Base-by-base conservation (phyloP, 1,140 invertebrate genomes). In the Oppia nitens region DNA sequence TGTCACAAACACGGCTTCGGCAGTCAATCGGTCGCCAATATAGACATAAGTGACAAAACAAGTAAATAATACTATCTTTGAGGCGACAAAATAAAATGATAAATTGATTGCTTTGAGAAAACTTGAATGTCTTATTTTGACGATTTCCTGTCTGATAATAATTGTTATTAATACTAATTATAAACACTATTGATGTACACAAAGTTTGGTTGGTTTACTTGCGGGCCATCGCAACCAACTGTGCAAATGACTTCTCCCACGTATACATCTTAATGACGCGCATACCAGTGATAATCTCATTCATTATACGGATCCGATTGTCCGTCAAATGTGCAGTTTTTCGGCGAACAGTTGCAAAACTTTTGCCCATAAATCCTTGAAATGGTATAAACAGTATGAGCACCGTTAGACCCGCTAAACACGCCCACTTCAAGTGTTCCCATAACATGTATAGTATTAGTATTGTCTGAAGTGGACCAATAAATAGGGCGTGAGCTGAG, bases 211-310 rank as follows among this genome's bases (percentile, higher is more conserved):
- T 9, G n/a, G 27, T 29, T 60, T 53, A 60, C 17, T 76, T 72
- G 64, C 81, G 71, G 17, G 75, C 74, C 28, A 75, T 63, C 49
- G 77, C 73, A 1, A 83, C 74, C 45, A 85, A 74, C 53, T 76
- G 76, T 40, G 79, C 76, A 67, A 88, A 89, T 0, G 83, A 78
- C 64, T 79, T 79, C 68, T 89, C n/a, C n/a, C n/a, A n/a, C n/a
- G n/a, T n/a, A n/a, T n/a, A n/a, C n/a, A n/a, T n/a, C n/a, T n/a
- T n/a, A n/a, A n/a, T n/a, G n/a, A n/a, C n/a, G n/a, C n/a, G n/a
- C n/a, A n/a, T n/a, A n/a, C n/a, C n/a, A n/a, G 80, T 78, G 21
- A 94, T 81, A n/a, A 94, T 85, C 73, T 93, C 88, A 68, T 85
- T 88, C 84, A 92, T 90, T 53, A 90, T 69, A 54, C 82, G 76